Base-by-base conservation (phyloP, 2,888 invertebrate species). In the Biston stratarius region DNA sequence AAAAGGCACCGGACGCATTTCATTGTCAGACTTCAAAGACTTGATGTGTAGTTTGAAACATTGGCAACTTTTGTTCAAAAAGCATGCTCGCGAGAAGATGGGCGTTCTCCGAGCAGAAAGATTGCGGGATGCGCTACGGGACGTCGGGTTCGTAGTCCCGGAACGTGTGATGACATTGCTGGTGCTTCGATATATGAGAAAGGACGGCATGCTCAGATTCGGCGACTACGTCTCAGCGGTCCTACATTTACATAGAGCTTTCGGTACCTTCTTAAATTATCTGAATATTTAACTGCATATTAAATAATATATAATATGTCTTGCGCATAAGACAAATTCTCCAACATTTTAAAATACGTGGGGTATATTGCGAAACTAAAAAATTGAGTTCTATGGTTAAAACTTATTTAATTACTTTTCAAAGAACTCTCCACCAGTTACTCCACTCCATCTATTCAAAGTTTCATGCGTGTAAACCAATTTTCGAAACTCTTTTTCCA, bases 181-280 rank as follows among this genome's bases (percentile, higher is more conserved):
- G 9, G 96, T 98, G 69, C 94, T 98, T 72, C 95, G 98, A 71
- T 98, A 98, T 80, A 98, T 98, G 97, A 95, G 98, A 73, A 98
- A 98, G 86, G 98, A 98, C 85, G 98, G 98, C 47, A 98, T 98
- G 64, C 94, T 98, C 52, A 94, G 98, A 75, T 97, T 98, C 82
- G 98, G 98, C 10, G 98, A 98, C 87, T 98, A 98, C 84, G 98
- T 98, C 2, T 97, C 97, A 0, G 97, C 98, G 51, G 97, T 98
- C 78, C 94, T 98, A 79, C 98, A 98, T 84, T 94, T 98, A 69
- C 97, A 97, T 74, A 96, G 98, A 60, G 97, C 98, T 15, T 98
- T 98, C 86, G 96, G 98, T 49, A 33, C 9, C 3, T 33, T 6
- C 10, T 8, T 14, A 36, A 48, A 10, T 48, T 9, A 15, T 15